Percentiles rank a stretch among this genome's conserved stretches.
These are phyloP conservation scores for Lycaon pictus DNA, from an alignment of 2,113 vertebrate species.

Conservation along the genomic window DNA sequence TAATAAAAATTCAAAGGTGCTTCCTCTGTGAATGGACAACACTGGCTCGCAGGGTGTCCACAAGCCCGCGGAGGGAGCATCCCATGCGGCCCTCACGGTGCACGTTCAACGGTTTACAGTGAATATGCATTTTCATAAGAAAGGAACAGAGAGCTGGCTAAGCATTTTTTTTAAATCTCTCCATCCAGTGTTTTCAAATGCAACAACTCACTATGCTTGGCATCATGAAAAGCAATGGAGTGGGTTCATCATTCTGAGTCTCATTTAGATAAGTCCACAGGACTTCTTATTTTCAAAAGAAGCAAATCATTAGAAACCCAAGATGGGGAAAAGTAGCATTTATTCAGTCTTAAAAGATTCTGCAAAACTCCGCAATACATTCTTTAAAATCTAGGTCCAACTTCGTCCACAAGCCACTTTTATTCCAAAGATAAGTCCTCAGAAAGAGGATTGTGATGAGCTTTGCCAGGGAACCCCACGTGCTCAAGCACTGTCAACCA, in stretches of 20 bases:
- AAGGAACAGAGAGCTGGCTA: background rate
- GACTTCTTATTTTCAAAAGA: conserved; percentile 46
- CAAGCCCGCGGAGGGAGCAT: fast-evolving
- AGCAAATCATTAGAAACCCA: conserved; percentile 36
- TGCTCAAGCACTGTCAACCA: background rate
- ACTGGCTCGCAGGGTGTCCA: fast-evolving
- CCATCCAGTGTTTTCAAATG: background rate
- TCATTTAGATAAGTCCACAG: background rate
- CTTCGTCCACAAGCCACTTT: conserved; percentile 70
- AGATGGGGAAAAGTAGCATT: background rate
- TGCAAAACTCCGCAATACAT: conserved; percentile 57
- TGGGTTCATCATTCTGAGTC: conserved; percentile 22
- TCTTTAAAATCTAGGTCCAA: conserved; percentile 38
- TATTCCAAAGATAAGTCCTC: conserved; percentile 28
- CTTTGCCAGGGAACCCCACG: background rate
- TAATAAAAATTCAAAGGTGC: no score
- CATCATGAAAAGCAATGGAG: background rate
- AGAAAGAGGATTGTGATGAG: conserved; percentile 40
- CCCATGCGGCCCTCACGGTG: no score
- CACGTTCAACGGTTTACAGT: background rate
- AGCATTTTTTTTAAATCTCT: background rate
- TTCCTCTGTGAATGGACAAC: background rate
- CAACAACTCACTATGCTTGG: background rate
- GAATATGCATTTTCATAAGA: conserved; percentile 20
- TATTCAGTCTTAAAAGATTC: background rate